These are phyloP conservation scores for Camponotus vicinus DNA, from an alignment of 1,140 invertebrate species.

Conservation along the genomic window DNA sequence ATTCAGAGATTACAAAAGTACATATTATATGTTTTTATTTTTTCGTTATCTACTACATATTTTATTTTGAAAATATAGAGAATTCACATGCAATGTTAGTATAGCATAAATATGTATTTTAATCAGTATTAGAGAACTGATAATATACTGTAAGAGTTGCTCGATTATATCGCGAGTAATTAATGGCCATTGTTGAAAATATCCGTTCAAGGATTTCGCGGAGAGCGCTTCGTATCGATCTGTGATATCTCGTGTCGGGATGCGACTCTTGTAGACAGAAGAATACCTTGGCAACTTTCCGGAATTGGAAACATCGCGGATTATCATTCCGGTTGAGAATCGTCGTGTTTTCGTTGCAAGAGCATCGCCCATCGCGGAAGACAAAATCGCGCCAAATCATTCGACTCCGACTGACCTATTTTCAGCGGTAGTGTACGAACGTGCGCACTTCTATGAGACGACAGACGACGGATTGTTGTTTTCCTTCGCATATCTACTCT, in stretches of 20 bases:
- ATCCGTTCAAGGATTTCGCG: conserved; percentile 32
- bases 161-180: conserved; percentile 26
- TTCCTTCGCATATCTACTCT: conserved; percentile 40
- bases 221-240: conserved; percentile 35
- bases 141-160: not conserved
- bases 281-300: conserved; percentile 23
- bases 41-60: not conserved
- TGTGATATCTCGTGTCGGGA: conserved; percentile 29
- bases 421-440: conserved; percentile 52
- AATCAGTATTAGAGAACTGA: not conserved
- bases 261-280: conserved; percentile 20
- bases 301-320: conserved; percentile 66
- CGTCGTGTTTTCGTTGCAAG: conserved; percentile 70
- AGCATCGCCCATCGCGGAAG: conserved; percentile 67
- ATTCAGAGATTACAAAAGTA: not conserved
- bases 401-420: conserved; percentile 71
- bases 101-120: not conserved
- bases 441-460: conserved; percentile 40
- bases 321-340: conserved; percentile 67
- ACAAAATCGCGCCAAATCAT: conserved; percentile 72
- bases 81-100: not conserved
- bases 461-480: conserved; percentile 62
- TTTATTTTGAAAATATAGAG: not conserved
- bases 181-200: conserved; percentile 38
- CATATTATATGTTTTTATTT: not conserved